Base-by-base conservation (phyloP, 2,113 vertebrate genomes). In the Phaethon lepturus region DNA sequence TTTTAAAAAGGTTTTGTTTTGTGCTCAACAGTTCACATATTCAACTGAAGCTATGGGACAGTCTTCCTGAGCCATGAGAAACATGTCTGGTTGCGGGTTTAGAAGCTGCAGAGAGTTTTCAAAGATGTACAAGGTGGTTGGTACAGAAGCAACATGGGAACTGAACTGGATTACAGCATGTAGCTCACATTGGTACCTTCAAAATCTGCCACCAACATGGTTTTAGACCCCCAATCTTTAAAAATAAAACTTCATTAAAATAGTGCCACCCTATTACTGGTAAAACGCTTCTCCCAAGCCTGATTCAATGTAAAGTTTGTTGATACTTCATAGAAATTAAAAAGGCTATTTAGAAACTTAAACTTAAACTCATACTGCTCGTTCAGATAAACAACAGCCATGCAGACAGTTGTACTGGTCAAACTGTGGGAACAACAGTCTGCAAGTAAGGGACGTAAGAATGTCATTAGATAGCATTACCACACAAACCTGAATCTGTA, bases 91-190 rank as follows among this genome's bases (percentile, higher is more conserved):
- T 62, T 58, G 47, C 4, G 13, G 8, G 9, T 58, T 75, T 71
- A 72, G 42, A 87, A 93, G 20, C 16, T n/a, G 11, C 20, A 53
- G 12, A 53, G 25, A 17, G 19, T 79, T 95, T 86, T 62, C 74
- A 58, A 49, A 52, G 29, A 35, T 17, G 18, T 17, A 82, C 50
- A 50, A n/a, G 11, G 44, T 40, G 63, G 35, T 5, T 50, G 7
- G 10, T 52, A n/a, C 9, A 52, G 35, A 82, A 75, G 11, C 13
- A 22, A 86, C 29, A 62, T 4, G 7, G 13, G 20, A 86, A 67
- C 8, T 40, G 38, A 60, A 60, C 50, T 31, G 35, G 23, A 80
- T 76, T 53, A 17, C 7, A 25, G 20, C n/a, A 63, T 0, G 0
- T 5, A 52, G 13, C 42, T 80, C 53, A 35, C 4, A 23, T 0